Evolutionary conservation across 2,113 vertebrate species (phyloP).

Genomic region (Ceuthmochares aereus): DNA sequence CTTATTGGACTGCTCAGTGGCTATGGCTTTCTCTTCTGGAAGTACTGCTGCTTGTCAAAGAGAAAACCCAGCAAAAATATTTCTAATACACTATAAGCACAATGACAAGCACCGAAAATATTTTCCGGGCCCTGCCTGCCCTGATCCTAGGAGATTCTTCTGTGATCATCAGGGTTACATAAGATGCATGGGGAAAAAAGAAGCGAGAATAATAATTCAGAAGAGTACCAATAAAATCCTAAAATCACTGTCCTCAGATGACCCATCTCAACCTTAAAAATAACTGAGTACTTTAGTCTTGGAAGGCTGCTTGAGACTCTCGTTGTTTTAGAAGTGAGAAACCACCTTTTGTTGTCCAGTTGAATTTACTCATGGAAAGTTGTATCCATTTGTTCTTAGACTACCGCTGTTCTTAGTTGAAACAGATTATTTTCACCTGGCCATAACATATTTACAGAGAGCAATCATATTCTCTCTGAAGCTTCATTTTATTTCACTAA

Average conservation of each 20-base stretch:
- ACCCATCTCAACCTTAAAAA: not conserved
- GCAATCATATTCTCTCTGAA: not conserved
- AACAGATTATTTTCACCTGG: not conserved
- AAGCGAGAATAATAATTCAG: not conserved
- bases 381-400: not conserved
- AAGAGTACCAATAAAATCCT: not conserved
- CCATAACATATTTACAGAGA: not conserved
- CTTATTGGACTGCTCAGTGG: constrained; percentile 18
- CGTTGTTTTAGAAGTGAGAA: not conserved
- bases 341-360: not conserved
- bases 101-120: constrained; percentile 33
- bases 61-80: constrained; percentile 43
- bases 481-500: not conserved
- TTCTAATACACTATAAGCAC: not conserved
- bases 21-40: constrained; percentile 20
- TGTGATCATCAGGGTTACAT: not conserved
- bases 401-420: not conserved
- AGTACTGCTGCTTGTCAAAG: not conserved
- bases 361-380: not conserved
- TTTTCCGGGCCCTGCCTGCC: constrained; percentile 5
- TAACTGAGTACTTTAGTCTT: not conserved
- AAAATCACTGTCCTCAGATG: not conserved
- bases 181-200: constrained; percentile 13
- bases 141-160: constrained; percentile 4
- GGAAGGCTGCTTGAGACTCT: not conserved